Conservation (phyloP, 2,113 vertebrate genomes). For the Ia io region DNA sequence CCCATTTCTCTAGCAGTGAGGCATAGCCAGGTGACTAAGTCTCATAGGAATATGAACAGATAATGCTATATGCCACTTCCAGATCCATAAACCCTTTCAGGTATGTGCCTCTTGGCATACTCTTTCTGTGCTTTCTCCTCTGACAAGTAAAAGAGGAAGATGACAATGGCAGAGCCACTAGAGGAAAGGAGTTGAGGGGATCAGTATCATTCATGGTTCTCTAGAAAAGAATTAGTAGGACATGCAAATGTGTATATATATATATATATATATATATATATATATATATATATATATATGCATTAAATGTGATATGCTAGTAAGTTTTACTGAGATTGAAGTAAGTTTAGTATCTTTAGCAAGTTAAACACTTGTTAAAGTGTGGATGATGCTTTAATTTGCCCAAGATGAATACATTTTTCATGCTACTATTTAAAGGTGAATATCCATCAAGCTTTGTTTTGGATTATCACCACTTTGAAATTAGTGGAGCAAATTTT, state of each 20-base stretch:
- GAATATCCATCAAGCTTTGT: constrained; percentile 13
- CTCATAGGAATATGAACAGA: background rate
- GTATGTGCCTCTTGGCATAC: background rate
- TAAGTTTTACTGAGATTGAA: constrained; percentile 48
- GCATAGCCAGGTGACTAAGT: background rate
- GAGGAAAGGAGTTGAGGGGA: background rate
- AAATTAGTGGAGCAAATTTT: constrained; percentile 59
- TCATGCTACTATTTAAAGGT: constrained; percentile 37
- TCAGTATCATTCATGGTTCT: background rate
- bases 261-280: fast-evolving
- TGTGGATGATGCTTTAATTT: constrained; percentile 28
- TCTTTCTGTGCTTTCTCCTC: background rate
- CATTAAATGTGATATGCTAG: constrained; percentile 40
- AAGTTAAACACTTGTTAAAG: constrained; percentile 54
- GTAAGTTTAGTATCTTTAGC: constrained; percentile 45
- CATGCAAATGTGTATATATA: background rate
- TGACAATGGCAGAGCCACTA: background rate
- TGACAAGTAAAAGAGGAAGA: background rate
- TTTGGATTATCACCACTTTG: constrained; percentile 51
- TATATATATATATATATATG: fast-evolving
- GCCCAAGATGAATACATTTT: constrained; percentile 18
- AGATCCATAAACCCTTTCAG: background rate
- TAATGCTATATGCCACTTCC: background rate
- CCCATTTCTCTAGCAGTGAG: background rate
- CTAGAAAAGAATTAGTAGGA: background rate